These are phyloP conservation scores for Nematostella vectensis DNA, from an alignment of 92 coral and sea anemone species.

Conservation along the genomic window DNA sequence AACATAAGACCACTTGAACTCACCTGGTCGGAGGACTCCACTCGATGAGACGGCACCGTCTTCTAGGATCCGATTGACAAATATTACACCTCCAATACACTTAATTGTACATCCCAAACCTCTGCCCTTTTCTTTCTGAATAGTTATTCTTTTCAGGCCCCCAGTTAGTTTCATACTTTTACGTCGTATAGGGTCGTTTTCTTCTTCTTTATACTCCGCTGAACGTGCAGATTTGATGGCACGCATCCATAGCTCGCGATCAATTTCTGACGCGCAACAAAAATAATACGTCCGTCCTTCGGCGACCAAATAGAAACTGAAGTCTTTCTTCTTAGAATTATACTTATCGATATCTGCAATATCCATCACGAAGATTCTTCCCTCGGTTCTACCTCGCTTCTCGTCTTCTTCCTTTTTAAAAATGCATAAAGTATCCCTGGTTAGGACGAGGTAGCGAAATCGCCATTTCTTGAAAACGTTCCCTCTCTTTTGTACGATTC, in stretches of 20 bases:
- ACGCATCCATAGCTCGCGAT: conserved; percentile 70
- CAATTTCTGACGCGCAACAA: conserved; percentile 68
- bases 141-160: conserved; percentile 70
- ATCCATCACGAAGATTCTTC: conserved; percentile 84
- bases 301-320: conserved; percentile 71
- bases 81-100: conserved; percentile 84
- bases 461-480: conserved; percentile 91
- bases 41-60: conserved; percentile 87
- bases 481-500: conserved; percentile 69
- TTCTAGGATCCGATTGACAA: conserved; percentile 88
- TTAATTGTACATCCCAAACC: conserved; percentile 95
- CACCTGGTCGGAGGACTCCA: conserved; percentile 91
- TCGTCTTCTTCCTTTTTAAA: conserved; percentile 89
- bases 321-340: conserved; percentile 76
- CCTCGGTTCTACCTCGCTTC: conserved; percentile 67
- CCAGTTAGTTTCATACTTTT: conserved; percentile 82
- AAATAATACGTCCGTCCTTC: conserved; percentile 68
- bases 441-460: conserved; percentile 59
- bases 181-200: conserved; percentile 73
- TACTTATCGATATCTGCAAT: conserved; percentile 63
- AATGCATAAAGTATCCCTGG: conserved; percentile 76
- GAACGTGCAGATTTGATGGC: conserved; percentile 64
- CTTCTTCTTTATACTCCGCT: conserved; percentile 68
- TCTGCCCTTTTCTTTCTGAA: conserved; percentile 62
- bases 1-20: neutral